Base-by-base conservation (phyloP, 2,797 vertebrate species). In the Phoeniculus purpureus region DNA sequence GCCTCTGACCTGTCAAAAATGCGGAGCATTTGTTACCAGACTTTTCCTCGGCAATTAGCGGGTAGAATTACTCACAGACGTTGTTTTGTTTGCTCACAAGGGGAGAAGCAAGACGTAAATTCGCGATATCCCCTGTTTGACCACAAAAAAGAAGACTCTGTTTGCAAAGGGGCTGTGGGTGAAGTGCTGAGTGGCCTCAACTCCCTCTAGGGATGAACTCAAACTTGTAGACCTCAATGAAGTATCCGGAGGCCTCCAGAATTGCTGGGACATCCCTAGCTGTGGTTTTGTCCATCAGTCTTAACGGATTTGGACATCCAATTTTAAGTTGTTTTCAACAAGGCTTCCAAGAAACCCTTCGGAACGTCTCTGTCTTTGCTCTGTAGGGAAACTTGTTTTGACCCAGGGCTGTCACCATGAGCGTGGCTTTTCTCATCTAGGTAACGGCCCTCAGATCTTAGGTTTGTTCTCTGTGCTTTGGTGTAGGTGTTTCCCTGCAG, bases 1-100 rank as follows among this genome's bases (percentile, higher is more conserved):
- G 93, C 90, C 90, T 96, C 95, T 85, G 89, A 95, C 91, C 93
- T 77, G 81, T 96, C 94, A 96, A 96, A 96, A 95, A 97, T 96
- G 94, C 92, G 40, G 93, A 93, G 80, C 81, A 96, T 97, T 97
- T 78, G 14, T 96, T 83, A 65, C 88, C 81, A 92, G 96, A 96
- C 80, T 79, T 87, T 55, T 74, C 93, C 94, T 96, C 92, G 93
- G 79, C 52, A 87, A 84, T 95, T 91, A 90, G 86, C 0, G 61
- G 90, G 91, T 85, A 86, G 93, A 65, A 81, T 89, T 96, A 94
- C 94, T 94, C 74, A 76, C 56, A 85, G 48, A 86, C 92, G 82
- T 94, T 47, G 81, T 92, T 96, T 92, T 70, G 77, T 91, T 95
- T 90, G 85, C 88, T 93, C 79, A 51, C 40, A 58, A 87, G 52